Base-by-base conservation (phyloP, 2,113 vertebrate species). In the Podiceps cristatus region DNA sequence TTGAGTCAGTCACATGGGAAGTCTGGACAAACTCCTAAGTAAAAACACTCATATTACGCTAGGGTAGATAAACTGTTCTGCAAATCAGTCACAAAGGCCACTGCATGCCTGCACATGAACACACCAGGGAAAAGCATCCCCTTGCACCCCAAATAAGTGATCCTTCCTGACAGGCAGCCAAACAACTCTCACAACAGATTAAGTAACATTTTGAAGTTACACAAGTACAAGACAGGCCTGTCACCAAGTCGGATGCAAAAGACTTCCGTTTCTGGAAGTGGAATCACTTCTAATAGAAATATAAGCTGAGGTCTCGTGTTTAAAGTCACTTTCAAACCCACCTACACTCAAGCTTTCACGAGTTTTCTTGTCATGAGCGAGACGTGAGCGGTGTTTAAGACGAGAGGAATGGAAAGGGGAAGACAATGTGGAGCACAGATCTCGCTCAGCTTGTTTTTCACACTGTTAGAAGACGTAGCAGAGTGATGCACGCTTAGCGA, bases 271-370 rank as follows among this genome's bases (percentile, higher is more conserved):
- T 11, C 63, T 60, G 73, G 59, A 15, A 23, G 13, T 1, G 4
- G 40, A 33, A 1, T n/a, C 0, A 6, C 7, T 67, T 18, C 67
- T 27, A 16, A 8, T 3, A 18, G 10, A 2, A 7, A 10, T 0
- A 8, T 9, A 15, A 78, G n/a, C 62, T 18, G 31, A 44, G 31
- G 42, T 9, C 13, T 40, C 3, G 52, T 4, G 13, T 37, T n/a
- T 27, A 6, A 19, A 53, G 42, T 0, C 0, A 0, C 20, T 31
- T 42, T 45, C 44, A 12, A 16, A 55, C 25, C n/a, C 35, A 33
- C 23, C 50, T 28, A 10, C 31, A 0, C 40, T 52, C 18, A 17
- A 31, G 50, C 33, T 33, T 24, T 40, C 77, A 24, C 1, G 0
- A 3, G 47, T 10, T 67, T 23, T 23, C 20, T n/a, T 19, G 23